These are phyloP conservation scores for Lepidothrix coronata DNA, from an alignment of 2,113 vertebrate species.

Conservation along the genomic window DNA sequence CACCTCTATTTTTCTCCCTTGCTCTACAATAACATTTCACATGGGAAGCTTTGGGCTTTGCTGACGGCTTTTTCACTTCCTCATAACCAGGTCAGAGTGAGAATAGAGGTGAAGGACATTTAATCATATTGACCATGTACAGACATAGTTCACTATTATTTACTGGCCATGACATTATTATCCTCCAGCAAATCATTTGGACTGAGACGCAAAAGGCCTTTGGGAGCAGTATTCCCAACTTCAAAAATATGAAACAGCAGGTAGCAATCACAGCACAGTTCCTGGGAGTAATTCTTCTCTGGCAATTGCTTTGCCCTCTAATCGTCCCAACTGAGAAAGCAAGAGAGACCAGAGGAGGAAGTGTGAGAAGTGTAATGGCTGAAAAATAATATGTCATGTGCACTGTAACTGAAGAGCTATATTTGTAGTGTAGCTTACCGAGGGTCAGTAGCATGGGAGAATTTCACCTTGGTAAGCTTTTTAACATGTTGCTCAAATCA, in stretches of 20 bases:
- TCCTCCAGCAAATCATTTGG: constrained; percentile 81
- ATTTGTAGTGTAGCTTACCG: constrained; percentile 64
- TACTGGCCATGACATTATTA: constrained; percentile 87
- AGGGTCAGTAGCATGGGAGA: constrained; percentile 34
- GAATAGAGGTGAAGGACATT: constrained; percentile 78
- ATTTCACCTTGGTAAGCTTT: constrained; percentile 55
- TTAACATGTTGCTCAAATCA: background rate
- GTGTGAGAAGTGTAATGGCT: constrained; percentile 54
- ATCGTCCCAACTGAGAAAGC: constrained; percentile 67
- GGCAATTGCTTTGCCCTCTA: constrained; percentile 78
- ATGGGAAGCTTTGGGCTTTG: constrained; percentile 37
- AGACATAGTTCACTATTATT: constrained; percentile 82
- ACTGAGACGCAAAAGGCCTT: constrained; percentile 78
- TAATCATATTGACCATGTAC: constrained; percentile 82
- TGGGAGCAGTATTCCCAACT: constrained; percentile 75
- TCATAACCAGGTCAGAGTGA: constrained; percentile 71
- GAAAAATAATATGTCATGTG: constrained; percentile 54
- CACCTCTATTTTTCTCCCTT: constrained; percentile 17
- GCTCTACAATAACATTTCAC: constrained; percentile 57
- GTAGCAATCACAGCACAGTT: constrained; percentile 77
- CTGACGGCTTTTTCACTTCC: constrained; percentile 52
- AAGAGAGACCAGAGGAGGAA: constrained; percentile 11
- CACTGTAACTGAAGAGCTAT: constrained; percentile 24
- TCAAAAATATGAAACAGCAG: constrained; percentile 77
- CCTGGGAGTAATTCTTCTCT: constrained; percentile 72